phyloP scores from a whole-genome alignment of 2,888 invertebrate species.

The Cheilosia grossa region DNA sequence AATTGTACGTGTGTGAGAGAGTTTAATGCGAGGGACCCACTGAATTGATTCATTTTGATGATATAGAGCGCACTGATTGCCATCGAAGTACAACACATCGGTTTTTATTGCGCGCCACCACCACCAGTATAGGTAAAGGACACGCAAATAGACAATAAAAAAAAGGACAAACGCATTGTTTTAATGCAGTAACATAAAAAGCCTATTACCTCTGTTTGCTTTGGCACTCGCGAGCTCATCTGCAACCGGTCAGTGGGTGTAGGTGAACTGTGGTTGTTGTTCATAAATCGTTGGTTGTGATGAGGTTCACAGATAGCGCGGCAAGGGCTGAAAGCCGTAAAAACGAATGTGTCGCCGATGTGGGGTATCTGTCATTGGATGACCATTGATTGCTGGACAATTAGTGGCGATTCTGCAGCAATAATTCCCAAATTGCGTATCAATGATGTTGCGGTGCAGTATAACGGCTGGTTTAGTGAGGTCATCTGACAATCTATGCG shows the following conservation, averaged over 20 bases:
- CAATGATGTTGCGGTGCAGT: constrained; percentile 51
- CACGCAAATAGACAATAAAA: constrained; percentile 42
- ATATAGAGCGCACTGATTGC: constrained; percentile 45
- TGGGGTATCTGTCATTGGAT: constrained; percentile 61
- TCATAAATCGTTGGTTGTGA: not conserved
- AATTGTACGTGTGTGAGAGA: constrained; percentile 55
- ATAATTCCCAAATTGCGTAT: constrained; percentile 60
- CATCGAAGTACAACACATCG: constrained; percentile 7
- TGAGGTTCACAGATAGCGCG: not conserved
- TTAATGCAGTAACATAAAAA: constrained; percentile 8
- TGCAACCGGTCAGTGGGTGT: not conserved
- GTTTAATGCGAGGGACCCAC: constrained; percentile 30
- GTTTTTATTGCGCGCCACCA: constrained; percentile 1
- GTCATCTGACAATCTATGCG: too few species aligned
- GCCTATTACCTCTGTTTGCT: constrained; percentile 3
- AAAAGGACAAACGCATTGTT: constrained; percentile 36
- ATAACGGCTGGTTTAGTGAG: too few species aligned
- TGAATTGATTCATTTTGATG: constrained; percentile 59
- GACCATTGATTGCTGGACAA: constrained; percentile 70
- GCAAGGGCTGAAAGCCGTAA: constrained; percentile 19
- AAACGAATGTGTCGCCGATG: constrained; percentile 40
- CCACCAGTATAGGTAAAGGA: not conserved
- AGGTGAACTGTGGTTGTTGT: not conserved
- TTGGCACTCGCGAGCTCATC: not conserved
- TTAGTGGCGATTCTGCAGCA: constrained; percentile 55